Evolutionary conservation across 2,888 invertebrate genomes (phyloP).

Genomic region (Cabera pusaria): DNA sequence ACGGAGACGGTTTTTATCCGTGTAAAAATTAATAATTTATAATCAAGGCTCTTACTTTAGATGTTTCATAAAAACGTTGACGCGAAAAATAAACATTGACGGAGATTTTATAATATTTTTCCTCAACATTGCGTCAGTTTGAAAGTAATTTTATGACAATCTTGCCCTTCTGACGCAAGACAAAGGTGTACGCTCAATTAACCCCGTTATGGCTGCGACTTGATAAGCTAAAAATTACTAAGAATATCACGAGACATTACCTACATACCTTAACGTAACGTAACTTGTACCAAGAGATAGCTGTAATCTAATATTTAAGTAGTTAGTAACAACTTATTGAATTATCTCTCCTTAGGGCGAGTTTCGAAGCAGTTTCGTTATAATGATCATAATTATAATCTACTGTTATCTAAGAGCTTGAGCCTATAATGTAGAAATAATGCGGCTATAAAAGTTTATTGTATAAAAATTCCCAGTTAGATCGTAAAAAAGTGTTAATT

Average conservation of each 20-base stretch:
- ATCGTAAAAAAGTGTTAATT: slow-evolving; percentile 20
- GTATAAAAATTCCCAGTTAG: slow-evolving; percentile 18
- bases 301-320: slow-evolving; percentile 7
- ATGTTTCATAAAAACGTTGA: slow-evolving; percentile 13
- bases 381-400: slow-evolving; percentile 24
- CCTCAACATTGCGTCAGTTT: slow-evolving; percentile 25
- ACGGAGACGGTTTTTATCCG: too few relatives aligned
- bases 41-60: too few relatives aligned
- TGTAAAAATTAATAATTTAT: too few relatives aligned
- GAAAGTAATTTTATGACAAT: slow-evolving; percentile 26
- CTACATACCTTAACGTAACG: too few relatives aligned
- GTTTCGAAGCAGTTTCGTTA: slow-evolving; percentile 16
- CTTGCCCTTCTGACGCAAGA: slow-evolving; percentile 30
- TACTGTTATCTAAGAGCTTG: slow-evolving; percentile 21
- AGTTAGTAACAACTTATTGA: slow-evolving; percentile 16
- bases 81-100: slow-evolving; percentile 20
- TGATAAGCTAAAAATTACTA: slow-evolving; percentile 30
- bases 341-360: slow-evolving; percentile 14
- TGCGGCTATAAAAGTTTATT: slow-evolving; percentile 20
- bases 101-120: slow-evolving; percentile 21
- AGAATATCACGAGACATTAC: slow-evolving; percentile 29
- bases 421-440: slow-evolving; percentile 21
- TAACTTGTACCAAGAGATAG: slow-evolving; percentile 4
- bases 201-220: slow-evolving; percentile 30
- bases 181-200: slow-evolving; percentile 37